phyloP scores from a whole-genome alignment of 2,113 vertebrate genomes.

The Neotoma lepida region DNA sequence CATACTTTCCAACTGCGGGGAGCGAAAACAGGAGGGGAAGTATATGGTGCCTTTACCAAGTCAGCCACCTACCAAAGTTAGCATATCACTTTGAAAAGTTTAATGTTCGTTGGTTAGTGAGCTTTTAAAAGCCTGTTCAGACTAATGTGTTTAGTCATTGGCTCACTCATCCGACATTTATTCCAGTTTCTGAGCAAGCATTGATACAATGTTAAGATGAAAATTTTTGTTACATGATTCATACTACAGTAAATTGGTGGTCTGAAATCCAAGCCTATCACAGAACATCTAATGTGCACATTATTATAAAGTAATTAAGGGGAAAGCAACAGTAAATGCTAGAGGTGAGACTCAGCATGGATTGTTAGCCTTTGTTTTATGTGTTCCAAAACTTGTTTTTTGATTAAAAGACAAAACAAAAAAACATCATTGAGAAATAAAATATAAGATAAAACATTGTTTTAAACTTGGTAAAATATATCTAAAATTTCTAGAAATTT shows the following conservation, averaged over 20 bases:
- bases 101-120: not conserved
- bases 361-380: not conserved
- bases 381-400: not conserved
- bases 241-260: not conserved
- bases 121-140: slow-evolving; percentile 13
- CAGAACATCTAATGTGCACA: not conserved
- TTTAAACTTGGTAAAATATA: not conserved
- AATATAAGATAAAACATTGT: not conserved
- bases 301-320: not conserved
- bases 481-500: slow-evolving; percentile 8
- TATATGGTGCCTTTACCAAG: not conserved
- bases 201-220: not conserved
- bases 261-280: not conserved
- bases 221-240: not conserved
- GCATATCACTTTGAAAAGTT: not conserved
- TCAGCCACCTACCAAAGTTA: not conserved
- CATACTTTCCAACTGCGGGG: not conserved
- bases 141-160: not conserved
- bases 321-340: not conserved
- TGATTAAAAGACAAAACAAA: not conserved
- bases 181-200: not conserved
- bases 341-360: not conserved
- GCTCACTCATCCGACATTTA: not conserved
- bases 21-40: not conserved
- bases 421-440: not conserved